Evolutionary conservation across 1,140 invertebrate genomes (phyloP).

Genomic region (Octopus sinensis): DNA sequence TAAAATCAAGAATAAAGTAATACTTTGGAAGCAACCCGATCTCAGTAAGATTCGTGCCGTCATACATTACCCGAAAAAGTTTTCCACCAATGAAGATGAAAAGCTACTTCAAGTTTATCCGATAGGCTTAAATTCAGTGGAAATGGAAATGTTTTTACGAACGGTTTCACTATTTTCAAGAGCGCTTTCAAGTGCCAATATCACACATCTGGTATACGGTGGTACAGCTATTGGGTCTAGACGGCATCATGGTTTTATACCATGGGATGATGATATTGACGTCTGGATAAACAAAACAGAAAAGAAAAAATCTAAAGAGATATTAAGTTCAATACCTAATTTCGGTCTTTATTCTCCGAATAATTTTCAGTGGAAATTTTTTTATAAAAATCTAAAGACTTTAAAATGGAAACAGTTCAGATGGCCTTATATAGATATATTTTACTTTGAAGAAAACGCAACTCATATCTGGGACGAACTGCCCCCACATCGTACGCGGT

Average conservation of each 20-base stretch:
- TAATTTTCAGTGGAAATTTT: slow-evolving; percentile 40
- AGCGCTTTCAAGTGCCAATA: slow-evolving; percentile 22
- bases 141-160: slow-evolving; percentile 24
- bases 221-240: slow-evolving; percentile 30
- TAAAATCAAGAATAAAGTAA: not conserved
- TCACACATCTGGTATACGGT: slow-evolving; percentile 25
- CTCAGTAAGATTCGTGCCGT: not conserved
- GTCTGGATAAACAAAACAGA: slow-evolving; percentile 27
- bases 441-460: slow-evolving; percentile 43
- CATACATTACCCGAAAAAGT: not conserved
- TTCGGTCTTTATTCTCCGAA: slow-evolving; percentile 14
- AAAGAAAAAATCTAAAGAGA: slow-evolving; percentile 21
- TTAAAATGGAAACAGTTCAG: slow-evolving; percentile 26
- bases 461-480: slow-evolving; percentile 45
- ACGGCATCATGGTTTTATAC: slow-evolving; percentile 31
- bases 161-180: slow-evolving; percentile 30
- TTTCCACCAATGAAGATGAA: not conserved
- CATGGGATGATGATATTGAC: slow-evolving; percentile 38
- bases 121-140: slow-evolving; percentile 16
- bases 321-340: slow-evolving; percentile 20
- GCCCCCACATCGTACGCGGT: slow-evolving; percentile 26
- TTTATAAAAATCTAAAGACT: slow-evolving; percentile 18
- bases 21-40: not conserved
- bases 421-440: slow-evolving; percentile 53
- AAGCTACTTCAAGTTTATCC: not conserved